phyloP scores from a whole-genome alignment of 2,888 invertebrate species.

The Tiphia femorata region DNA sequence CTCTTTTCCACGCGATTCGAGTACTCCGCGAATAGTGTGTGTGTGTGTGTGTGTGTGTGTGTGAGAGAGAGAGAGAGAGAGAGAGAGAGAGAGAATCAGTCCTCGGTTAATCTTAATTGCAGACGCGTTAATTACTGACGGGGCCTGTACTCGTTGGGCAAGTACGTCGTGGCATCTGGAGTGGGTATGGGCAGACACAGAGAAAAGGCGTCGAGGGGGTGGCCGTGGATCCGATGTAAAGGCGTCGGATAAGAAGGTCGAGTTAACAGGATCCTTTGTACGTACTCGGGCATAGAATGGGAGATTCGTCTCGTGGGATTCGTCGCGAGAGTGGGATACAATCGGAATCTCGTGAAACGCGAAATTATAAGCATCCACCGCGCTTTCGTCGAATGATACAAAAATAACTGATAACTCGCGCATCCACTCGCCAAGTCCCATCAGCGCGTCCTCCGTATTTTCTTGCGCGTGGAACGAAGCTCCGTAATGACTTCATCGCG shows the following conservation, averaged over 20 bases:
- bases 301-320: background rate
- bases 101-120: conserved; percentile 27
- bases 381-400: background rate
- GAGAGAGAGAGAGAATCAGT: background rate
- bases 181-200: too few relatives aligned
- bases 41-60: too few relatives aligned
- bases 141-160: conserved; percentile 5
- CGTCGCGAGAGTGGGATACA: background rate
- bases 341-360: background rate
- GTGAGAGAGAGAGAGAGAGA: too few relatives aligned
- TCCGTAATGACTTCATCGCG: conserved; percentile 51
- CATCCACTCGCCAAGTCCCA: conserved; percentile 1
- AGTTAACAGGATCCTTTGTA: too few relatives aligned
- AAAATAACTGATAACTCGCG: background rate
- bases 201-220: too few relatives aligned
- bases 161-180: too few relatives aligned
- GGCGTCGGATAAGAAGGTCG: too few relatives aligned
- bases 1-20: conserved; percentile 15
- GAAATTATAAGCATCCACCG: background rate
- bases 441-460: background rate
- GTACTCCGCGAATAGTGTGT: conserved; percentile 24
- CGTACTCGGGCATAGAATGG: background rate
- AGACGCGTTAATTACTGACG: conserved; percentile 16
- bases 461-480: conserved; percentile 15
- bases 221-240: background rate